phyloP scores from a whole-genome alignment of 2,113 vertebrate species.

The Atherinomorus stipes region DNA sequence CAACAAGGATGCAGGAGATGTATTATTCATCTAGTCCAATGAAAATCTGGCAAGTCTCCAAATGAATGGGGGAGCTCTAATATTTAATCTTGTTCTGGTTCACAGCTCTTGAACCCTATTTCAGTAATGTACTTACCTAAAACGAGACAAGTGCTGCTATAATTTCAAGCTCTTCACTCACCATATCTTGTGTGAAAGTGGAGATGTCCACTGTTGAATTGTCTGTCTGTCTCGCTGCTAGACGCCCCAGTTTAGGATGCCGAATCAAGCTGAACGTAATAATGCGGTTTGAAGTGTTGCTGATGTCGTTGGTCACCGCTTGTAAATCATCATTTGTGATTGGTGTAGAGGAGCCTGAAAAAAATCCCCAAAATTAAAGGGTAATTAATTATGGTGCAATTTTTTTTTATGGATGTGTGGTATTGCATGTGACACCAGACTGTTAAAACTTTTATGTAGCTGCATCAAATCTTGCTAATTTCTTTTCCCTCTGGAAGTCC shows the following conservation, averaged over 20 bases:
- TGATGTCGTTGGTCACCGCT: conserved; percentile 87
- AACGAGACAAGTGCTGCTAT: neutral
- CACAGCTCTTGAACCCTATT: conserved; percentile 8
- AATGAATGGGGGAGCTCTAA: neutral
- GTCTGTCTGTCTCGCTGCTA: conserved; percentile 79
- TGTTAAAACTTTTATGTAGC: conserved; percentile 10
- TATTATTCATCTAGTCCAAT: conserved; percentile 52
- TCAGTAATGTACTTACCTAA: neutral
- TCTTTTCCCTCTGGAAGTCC: conserved; percentile 17
- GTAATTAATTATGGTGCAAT: neutral
- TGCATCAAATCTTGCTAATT: conserved; percentile 17
- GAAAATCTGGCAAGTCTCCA: conserved; percentile 43
- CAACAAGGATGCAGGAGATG: conserved; percentile 42
- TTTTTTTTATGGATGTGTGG: neutral
- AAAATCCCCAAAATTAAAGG: neutral
- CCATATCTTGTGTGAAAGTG: conserved; percentile 90
- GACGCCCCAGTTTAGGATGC: conserved; percentile 86
- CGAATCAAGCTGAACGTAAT: conserved; percentile 83
- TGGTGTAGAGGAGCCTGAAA: conserved; percentile 82
- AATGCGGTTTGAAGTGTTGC: conserved; percentile 81
- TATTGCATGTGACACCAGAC: conserved; percentile 20
- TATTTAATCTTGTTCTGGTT: neutral
- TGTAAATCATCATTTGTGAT: conserved; percentile 85
- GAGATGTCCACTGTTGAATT: conserved; percentile 83
- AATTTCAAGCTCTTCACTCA: conserved; percentile 72